Percentiles rank a stretch among this genome's conserved stretches.
These are phyloP conservation scores for Eulemur mongoz DNA, from an alignment of 2,797 vertebrate genomes.

Conservation along the genomic window DNA sequence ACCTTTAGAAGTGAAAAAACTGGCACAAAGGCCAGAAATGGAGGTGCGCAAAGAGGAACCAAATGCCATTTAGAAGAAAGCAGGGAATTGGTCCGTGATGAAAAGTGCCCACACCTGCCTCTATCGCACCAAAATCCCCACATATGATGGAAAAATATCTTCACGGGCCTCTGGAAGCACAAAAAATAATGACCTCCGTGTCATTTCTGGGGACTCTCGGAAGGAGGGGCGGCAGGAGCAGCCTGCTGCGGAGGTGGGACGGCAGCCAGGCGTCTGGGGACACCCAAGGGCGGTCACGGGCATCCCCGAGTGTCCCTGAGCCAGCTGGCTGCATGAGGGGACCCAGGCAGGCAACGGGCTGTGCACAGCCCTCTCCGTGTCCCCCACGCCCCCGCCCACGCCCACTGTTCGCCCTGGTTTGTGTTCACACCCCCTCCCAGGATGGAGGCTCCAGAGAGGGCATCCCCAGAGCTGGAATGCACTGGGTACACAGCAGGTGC, in stretches of 20 bases:
- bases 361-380: neutral
- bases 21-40: neutral
- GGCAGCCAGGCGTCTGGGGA: too few relatives aligned
- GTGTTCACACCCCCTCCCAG: too few relatives aligned
- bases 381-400: fast-evolving
- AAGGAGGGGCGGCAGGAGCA: too few relatives aligned
- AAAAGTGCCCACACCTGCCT: neutral
- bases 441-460: too few relatives aligned
- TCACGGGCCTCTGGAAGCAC: neutral
- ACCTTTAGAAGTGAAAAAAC: neutral
- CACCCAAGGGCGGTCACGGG: neutral
- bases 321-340: too few relatives aligned
- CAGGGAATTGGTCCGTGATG: too few relatives aligned
- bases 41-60: neutral
- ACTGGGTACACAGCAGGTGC: fast-evolving
- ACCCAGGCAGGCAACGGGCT: neutral
- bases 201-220: neutral
- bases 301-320: fast-evolving
- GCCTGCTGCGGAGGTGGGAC: neutral
- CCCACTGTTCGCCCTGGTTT: neutral
- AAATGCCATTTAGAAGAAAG: too few relatives aligned
- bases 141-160: neutral
- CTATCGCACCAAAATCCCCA: neutral
- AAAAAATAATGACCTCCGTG: fast-evolving
- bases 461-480: neutral